Conservation (phyloP, 2,797 vertebrate genomes). For the Lacerta agilis region DNA sequence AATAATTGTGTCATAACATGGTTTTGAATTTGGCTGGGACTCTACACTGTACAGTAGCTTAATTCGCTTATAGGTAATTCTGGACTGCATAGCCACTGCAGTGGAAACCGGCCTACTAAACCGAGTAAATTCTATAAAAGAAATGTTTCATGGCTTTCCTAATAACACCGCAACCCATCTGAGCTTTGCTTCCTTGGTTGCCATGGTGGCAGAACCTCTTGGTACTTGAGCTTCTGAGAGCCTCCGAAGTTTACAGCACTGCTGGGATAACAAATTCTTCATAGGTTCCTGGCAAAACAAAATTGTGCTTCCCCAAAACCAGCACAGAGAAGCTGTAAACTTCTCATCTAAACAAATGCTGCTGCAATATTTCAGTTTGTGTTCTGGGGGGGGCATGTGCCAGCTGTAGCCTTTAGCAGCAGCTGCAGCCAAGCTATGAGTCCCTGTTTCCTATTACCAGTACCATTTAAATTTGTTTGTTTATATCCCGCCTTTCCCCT, state of each 20-base stretch:
- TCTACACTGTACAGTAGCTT: not conserved
- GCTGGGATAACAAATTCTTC: constrained; percentile 39
- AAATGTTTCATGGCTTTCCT: not conserved
- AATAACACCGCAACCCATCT: not conserved
- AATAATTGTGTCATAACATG: no score
- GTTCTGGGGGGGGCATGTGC: not conserved
- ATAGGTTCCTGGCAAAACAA: constrained; percentile 50
- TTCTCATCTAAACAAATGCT: constrained; percentile 19
- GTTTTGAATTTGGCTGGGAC: no score
- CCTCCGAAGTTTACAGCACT: not conserved
- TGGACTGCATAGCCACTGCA: no score
- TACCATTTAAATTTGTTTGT: not conserved
- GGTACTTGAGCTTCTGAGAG: constrained; percentile 1
- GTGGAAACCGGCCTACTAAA: not conserved
- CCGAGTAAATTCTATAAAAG: not conserved
- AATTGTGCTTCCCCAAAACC: not conserved
- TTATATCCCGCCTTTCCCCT: no score
- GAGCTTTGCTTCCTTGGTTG: constrained; percentile 21
- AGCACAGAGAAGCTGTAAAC: not conserved
- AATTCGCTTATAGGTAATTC: not conserved
- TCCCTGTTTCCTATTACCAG: not conserved
- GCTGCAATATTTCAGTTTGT: constrained; percentile 12
- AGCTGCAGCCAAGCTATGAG: not conserved
- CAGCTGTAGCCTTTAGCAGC: not conserved
- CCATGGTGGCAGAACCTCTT: not conserved